phyloP scores from a whole-genome alignment of 2,113 vertebrate species.

The Alexandromys fortis region DNA sequence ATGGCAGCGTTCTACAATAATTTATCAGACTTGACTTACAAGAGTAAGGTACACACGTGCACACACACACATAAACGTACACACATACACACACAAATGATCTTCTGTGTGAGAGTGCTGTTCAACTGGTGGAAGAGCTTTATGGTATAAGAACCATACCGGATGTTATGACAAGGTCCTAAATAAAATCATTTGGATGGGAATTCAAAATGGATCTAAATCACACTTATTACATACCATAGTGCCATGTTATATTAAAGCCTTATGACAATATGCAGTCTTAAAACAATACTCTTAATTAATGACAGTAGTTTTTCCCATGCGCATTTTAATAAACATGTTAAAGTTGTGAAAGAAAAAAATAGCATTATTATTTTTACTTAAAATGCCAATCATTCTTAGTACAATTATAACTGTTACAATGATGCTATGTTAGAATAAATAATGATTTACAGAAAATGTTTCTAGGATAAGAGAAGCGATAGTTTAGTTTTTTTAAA shows the following conservation, averaged over 20 bases:
- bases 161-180: not conserved
- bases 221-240: constrained; percentile 6
- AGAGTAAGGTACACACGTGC: not conserved
- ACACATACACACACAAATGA: not conserved
- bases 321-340: not conserved
- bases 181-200: constrained; percentile 32
- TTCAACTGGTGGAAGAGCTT: constrained; percentile 37
- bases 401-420: constrained; percentile 15
- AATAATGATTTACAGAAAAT: constrained; percentile 59
- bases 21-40: constrained; percentile 48
- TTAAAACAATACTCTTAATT: constrained; percentile 33
- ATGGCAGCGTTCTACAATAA: not conserved
- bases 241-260: constrained; percentile 18
- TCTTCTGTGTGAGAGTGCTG: not conserved
- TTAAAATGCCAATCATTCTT: constrained; percentile 52
- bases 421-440: constrained; percentile 1
- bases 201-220: not conserved
- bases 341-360: constrained; percentile 26
- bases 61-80: not conserved
- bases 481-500: constrained; percentile 32
- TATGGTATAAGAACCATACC: not conserved
- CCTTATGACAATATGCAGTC: constrained; percentile 3
- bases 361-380: constrained; percentile 36
- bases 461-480: not conserved
- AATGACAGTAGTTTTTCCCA: constrained; percentile 48